Conservation (phyloP, 2,888 invertebrate species). For the Steinernema carpocapsae region DNA sequence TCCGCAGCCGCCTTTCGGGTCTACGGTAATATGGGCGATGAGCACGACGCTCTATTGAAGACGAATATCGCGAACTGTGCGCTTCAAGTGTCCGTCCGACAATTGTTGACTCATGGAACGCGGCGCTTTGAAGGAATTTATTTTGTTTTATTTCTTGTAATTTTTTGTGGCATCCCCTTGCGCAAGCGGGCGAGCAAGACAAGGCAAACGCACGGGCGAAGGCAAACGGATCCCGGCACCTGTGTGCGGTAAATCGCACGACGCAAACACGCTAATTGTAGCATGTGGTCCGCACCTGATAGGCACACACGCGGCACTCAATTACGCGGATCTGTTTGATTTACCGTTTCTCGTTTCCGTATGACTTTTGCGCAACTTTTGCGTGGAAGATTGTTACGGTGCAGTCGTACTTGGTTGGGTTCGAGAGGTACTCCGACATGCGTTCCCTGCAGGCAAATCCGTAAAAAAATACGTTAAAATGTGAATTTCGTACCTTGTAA, state of each 20-base stretch:
- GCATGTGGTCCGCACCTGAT: conserved; percentile 27
- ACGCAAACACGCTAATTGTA: conserved; percentile 30
- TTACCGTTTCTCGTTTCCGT: conserved; percentile 94
- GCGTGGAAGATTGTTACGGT: conserved; percentile 95
- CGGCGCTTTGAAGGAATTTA: not conserved
- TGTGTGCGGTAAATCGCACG: not conserved
- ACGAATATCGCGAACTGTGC: not conserved
- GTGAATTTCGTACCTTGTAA: conserved; percentile 2
- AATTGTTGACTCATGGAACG: conserved; percentile 5
- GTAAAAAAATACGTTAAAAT: not conserved
- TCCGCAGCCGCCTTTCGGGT: not conserved
- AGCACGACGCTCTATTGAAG: not conserved
- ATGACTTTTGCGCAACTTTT: conserved; percentile 99
- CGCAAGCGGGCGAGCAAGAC: not conserved
- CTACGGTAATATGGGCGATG: conserved; percentile 10
- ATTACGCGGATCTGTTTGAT: conserved; percentile 38
- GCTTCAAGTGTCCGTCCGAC: not conserved
- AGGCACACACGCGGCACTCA: not conserved
- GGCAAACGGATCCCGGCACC: not conserved
- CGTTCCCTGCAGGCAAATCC: conserved; percentile 76
- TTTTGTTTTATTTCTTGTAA: not conserved
- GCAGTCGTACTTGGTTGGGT: conserved; percentile 74
- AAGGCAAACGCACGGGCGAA: not conserved
- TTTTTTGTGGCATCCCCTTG: not conserved
- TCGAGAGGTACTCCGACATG: conserved; percentile 87